These are phyloP conservation scores for Bombus fervidus DNA, from an alignment of 1,140 invertebrate species.

Conservation along the genomic window DNA sequence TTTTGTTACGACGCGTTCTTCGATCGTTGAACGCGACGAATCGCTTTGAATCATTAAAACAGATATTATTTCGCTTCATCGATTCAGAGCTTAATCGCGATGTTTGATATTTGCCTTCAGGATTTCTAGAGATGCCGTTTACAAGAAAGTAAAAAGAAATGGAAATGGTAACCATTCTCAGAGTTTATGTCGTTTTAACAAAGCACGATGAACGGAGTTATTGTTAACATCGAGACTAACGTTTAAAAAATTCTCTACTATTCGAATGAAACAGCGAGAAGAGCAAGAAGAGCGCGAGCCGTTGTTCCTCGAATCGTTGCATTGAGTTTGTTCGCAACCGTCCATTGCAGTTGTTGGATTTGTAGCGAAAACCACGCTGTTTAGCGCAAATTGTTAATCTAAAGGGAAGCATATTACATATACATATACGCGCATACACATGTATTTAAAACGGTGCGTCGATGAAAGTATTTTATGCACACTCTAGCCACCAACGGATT, in stretches of 20 bases:
- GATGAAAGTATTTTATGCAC: slow-evolving; percentile 22
- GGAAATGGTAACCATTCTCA: not conserved
- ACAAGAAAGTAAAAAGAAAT: not conserved
- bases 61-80: not conserved
- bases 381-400: slow-evolving; percentile 62
- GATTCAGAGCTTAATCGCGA: slow-evolving; percentile 4
- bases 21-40: not conserved
- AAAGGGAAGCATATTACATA: slow-evolving; percentile 25
- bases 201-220: not conserved
- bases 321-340: slow-evolving; percentile 52
- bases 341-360: slow-evolving; percentile 71
- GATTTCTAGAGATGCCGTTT: not conserved
- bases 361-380: slow-evolving; percentile 63
- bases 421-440: slow-evolving; percentile 15
- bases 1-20: not conserved
- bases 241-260: not conserved
- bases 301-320: slow-evolving; percentile 44
- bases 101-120: slow-evolving; percentile 6
- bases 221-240: not conserved
- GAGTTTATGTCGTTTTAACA: not conserved
- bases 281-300: slow-evolving; percentile 11
- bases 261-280: not conserved
- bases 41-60: not conserved
- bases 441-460: slow-evolving; percentile 28
- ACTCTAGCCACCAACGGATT: too few species aligned